Conservation (phyloP, 2,113 vertebrate genomes). For the Lophius piscatorius region DNA sequence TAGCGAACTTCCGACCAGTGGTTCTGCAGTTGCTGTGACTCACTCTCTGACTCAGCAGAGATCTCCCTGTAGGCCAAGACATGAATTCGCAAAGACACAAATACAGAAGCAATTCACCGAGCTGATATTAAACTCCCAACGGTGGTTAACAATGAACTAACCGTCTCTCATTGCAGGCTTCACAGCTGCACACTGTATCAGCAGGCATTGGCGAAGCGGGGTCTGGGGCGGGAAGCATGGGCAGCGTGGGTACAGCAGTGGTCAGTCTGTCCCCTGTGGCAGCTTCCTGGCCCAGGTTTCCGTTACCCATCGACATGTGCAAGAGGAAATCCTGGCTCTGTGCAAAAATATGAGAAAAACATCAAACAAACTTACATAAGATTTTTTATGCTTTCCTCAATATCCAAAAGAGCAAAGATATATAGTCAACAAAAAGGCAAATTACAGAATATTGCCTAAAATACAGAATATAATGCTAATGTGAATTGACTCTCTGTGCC, state of each 20-base stretch:
- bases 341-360: constrained; percentile 13
- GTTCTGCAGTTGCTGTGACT: constrained; percentile 96
- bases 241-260: constrained; percentile 84
- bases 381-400: background rate
- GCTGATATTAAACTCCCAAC: background rate
- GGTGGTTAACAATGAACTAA: constrained; percentile 51
- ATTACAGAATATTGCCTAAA: too few species aligned
- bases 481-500: background rate
- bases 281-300: constrained; percentile 84
- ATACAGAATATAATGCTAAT: background rate
- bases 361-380: background rate
- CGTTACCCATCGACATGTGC: constrained; percentile 89
- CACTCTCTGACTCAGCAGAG: constrained; percentile 90
- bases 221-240: constrained; percentile 85
- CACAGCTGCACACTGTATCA: constrained; percentile 89
- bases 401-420: background rate
- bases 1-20: constrained; percentile 98
- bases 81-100: background rate
- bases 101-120: background rate
- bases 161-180: constrained; percentile 94
- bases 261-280: constrained; percentile 83
- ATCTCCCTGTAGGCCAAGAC: constrained; percentile 83
- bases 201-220: constrained; percentile 81
- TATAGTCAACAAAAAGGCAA: too few species aligned
- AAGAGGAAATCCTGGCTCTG: constrained; percentile 95